phyloP scores from a whole-genome alignment of 2,113 vertebrate genomes.

The Peucedramus taeniatus region DNA sequence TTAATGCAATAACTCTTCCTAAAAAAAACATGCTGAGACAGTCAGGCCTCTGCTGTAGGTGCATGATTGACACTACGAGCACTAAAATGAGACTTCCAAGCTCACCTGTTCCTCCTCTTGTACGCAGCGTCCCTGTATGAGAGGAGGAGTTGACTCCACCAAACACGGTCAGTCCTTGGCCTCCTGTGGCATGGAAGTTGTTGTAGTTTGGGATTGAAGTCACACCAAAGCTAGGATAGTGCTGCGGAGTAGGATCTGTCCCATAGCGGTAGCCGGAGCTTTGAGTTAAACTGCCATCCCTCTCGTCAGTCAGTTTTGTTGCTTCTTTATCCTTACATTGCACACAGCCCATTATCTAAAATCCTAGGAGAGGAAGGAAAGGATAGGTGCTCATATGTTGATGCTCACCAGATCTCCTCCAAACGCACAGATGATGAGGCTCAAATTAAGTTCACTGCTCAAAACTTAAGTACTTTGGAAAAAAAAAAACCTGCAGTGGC shows the following conservation, averaged over 20 bases:
- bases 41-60: not conserved
- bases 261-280: conserved; percentile 90
- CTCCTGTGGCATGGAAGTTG: conserved; percentile 86
- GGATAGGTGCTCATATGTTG: not conserved
- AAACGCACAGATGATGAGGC: not conserved
- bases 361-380: conserved; percentile 70
- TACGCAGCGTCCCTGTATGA: conserved; percentile 88
- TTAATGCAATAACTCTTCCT: not conserved
- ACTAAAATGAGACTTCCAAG: not conserved
- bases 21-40: not conserved
- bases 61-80: not conserved
- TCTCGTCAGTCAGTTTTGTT: conserved; percentile 91
- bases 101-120: conserved; percentile 90
- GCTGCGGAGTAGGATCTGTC: conserved; percentile 89
- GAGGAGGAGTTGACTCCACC: conserved; percentile 90
- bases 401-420: not conserved
- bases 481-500: not conserved
- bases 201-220: conserved; percentile 95
- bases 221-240: conserved; percentile 88
- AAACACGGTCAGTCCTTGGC: conserved; percentile 88
- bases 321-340: conserved; percentile 99
- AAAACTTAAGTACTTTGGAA: not conserved
- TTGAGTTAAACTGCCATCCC: conserved; percentile 87
- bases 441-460: not conserved
- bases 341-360: conserved; percentile 99